Base-by-base conservation (phyloP, 1,140 invertebrate species). In the Brachionus calyciflorus region DNA sequence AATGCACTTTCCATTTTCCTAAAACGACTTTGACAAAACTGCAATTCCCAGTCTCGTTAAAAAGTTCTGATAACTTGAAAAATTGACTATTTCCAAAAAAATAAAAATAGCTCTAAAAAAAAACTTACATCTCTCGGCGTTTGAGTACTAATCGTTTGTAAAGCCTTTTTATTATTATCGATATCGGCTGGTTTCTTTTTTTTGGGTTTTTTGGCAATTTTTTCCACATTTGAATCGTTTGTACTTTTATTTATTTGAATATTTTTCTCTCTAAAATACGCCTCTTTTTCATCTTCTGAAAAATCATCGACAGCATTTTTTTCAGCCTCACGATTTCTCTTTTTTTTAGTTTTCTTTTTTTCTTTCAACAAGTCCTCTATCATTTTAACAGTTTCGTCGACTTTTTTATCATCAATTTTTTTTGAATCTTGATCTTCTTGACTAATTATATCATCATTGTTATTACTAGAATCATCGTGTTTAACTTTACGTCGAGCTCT, bases 351-450 rank as follows among this genome's bases (percentile, higher is more conserved):
- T 30, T 73, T 73, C 33, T 73, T 73, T 21, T 73, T 28, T 14
- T 73, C 69, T 37, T 73, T 49, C 0, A 73, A 30, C 28, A 73
- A 73, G n/a, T 55, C 51, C 10, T 73, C 69, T 10, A 73, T 73
- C 69, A 73, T 73, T 37, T 55, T 49, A n/a, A 73, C 69, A 24
- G 69, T 73, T 21, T 51, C 7, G 6, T 12, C 69, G 1, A 73
- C 69, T 51, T 73, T 73, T 55, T 73, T 41, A 14, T 73, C 69
- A 37, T 73, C 69, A 17, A 73, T 41, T 73, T 73, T 40, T 24
- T 30, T n/a, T n/a, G n/a, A n/a, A n/a, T n/a, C n/a, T n/a, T n/a
- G n/a, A n/a, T n/a, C n/a, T n/a, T n/a, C n/a, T n/a, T n/a, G n/a
- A n/a, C n/a, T n/a, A n/a, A n/a, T n/a, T n/a, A n/a, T n/a, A n/a